phyloP scores from a whole-genome alignment of 92 coral and sea anemone genomes.

The Paragorgia papillata region DNA sequence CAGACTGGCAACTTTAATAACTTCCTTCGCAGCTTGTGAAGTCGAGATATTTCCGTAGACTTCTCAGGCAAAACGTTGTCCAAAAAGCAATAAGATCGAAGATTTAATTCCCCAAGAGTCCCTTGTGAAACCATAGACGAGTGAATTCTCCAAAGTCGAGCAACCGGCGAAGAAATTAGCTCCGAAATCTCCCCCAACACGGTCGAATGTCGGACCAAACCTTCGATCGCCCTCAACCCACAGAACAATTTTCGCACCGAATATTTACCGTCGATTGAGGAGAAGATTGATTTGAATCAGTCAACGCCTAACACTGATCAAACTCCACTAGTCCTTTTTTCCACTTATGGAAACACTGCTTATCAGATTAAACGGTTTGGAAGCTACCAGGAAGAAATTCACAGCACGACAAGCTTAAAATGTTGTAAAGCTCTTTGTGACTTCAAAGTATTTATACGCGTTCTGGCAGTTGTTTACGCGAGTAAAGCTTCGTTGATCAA shows the following conservation, averaged over 20 bases:
- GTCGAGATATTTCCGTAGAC: background rate
- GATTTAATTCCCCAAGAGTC: background rate
- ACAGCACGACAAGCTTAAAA: no score
- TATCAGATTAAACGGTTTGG: background rate
- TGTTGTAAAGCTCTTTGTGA: no score
- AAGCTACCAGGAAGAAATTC: background rate
- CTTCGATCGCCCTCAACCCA: constrained; percentile 54
- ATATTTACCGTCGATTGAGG: constrained; percentile 17
- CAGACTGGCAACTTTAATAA: no score
- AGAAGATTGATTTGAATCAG: constrained; percentile 4
- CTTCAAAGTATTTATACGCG: no score
- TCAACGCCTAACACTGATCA: background rate
- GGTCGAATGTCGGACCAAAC: constrained; percentile 13
- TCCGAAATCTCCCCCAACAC: background rate
- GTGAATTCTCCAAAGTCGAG: background rate
- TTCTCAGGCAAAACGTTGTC: no score
- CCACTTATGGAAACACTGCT: background rate
- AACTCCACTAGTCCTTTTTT: background rate
- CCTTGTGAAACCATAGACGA: background rate
- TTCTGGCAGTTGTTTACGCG: constrained; percentile 1
- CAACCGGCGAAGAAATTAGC: background rate
- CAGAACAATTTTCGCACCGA: constrained; percentile 33
- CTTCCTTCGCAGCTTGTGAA: constrained; percentile 24
- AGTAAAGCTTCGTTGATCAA: background rate
- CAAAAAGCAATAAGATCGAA: background rate